Conservation (phyloP, 1,140 invertebrate species). For the Tribolium castaneum region DNA sequence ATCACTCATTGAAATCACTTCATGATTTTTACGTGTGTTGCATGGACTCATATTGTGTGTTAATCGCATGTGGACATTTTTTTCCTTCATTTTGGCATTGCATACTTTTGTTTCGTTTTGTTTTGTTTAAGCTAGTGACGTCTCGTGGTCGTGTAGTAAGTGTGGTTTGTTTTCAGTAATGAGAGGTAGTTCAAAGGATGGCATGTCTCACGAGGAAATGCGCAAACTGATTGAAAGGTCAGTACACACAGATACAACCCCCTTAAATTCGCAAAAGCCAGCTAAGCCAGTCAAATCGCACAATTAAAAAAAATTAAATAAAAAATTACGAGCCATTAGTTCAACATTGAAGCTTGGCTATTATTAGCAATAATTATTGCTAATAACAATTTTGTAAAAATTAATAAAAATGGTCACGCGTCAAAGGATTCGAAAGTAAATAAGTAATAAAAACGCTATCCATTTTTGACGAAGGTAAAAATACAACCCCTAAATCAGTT, state of each 20-base stretch:
- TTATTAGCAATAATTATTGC: too few species aligned
- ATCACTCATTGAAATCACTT: constrained; percentile 25
- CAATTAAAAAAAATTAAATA: too few species aligned
- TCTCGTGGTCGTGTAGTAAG: constrained; percentile 64
- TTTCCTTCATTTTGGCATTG: constrained; percentile 22
- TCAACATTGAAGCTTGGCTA: too few species aligned
- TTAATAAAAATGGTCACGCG: too few species aligned
- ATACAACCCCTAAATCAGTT: too few species aligned
- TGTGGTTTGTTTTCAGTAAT: constrained; percentile 78
- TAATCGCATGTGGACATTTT: constrained; percentile 30
- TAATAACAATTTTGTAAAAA: too few species aligned
- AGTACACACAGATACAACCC: constrained; percentile 64
- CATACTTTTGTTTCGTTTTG: constrained; percentile 42
- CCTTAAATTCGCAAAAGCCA: not conserved
- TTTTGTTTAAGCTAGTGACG: constrained; percentile 60
- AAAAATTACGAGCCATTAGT: too few species aligned
- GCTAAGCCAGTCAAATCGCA: too few species aligned
- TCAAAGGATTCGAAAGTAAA: too few species aligned
- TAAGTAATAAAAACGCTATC: too few species aligned
- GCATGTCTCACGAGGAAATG: constrained; percentile 93
- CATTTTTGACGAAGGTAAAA: too few species aligned
- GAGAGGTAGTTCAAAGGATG: constrained; percentile 82
- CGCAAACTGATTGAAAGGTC: constrained; percentile 96
- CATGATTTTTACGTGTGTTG: constrained; percentile 27
- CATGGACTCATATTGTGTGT: constrained; percentile 45